Evolutionary conservation across 1,140 invertebrate species (phyloP).

Genomic region (Apocrypta bakeri): DNA sequence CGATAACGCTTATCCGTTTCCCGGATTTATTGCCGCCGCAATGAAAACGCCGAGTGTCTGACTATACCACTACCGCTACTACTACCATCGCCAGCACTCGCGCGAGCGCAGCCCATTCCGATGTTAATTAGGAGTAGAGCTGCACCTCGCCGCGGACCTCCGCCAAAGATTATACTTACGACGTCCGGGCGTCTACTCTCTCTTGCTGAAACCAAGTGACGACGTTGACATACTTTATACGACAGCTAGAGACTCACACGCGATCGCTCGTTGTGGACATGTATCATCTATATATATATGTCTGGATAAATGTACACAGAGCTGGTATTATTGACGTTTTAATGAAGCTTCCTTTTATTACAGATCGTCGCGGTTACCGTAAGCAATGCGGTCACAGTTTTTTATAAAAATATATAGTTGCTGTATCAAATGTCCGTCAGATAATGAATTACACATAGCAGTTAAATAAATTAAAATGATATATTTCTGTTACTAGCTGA

Average conservation of each 20-base stretch:
- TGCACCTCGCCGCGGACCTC: constrained; percentile 47
- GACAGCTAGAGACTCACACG: constrained; percentile 58
- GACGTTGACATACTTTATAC: constrained; percentile 69
- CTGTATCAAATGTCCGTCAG: too few species aligned
- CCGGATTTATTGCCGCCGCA: constrained; percentile 70
- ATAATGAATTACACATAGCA: too few species aligned
- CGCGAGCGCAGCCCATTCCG: constrained; percentile 61
- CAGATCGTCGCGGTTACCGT: too few species aligned
- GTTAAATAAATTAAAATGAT: too few species aligned
- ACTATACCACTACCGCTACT: constrained; percentile 37
- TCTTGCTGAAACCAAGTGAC: constrained; percentile 65
- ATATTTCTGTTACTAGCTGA: too few species aligned
- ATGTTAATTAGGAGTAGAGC: constrained; percentile 69
- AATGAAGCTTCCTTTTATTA: too few species aligned
- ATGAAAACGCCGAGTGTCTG: constrained; percentile 64
- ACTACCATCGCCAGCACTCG: background rate
- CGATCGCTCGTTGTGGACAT: constrained; percentile 55
- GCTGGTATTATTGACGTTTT: too few species aligned
- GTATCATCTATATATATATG: too few species aligned
- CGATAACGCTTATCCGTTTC: constrained; percentile 72
- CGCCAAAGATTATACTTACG: constrained; percentile 62
- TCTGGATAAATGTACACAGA: too few species aligned
- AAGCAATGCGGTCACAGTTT: too few species aligned
- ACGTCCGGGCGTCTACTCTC: constrained; percentile 53
- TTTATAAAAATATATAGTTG: too few species aligned